Base-by-base conservation (phyloP, 2,888 invertebrate species). In the Noctua pronuba region DNA sequence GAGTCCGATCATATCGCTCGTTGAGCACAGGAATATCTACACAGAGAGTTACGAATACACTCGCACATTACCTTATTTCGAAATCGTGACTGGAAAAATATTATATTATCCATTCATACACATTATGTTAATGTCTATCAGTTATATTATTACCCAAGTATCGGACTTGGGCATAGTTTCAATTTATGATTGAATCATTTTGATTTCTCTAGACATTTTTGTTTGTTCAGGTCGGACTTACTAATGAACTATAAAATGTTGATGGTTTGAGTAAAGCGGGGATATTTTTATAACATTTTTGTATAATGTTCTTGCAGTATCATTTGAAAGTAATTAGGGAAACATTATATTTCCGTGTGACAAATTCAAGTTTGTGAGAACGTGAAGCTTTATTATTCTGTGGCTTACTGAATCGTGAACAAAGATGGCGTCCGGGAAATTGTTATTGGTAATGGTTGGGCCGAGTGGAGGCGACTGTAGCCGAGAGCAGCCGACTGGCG, bases 1-100 rank as follows among this genome's bases (percentile, higher is more conserved):
- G 96, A 91, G 95, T 94, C 95, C 93, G 96, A 96, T 96, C 93
- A 92, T 94, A 96, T 96, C 96, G 93, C 91, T 91, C 92, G 92
- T 86, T 89, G 91, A 86, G 91, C 92, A 90, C 92, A 91, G 91
- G 92, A 92, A 94, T 94, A 95, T 94, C 92, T 94, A 92, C 92
- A 90, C 92, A 89, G 90, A 91, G 93, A 94, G 91, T 92, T 93
- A 94, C 92, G 91, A 95, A 95, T 92, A 90, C 88, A 80, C 88
- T 90, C 87, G 91, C 92, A 93, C 92, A 93, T 92, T 93, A 92
- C 92, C 90, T 93, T 93, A 92, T 92, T 92, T 92, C 90, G 92
- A 91, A 93, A 93, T 91, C 92, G 91, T 93, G 93, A 93, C 92
- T 92, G 90, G 91, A 93, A 89, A 91, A 91, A 88, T 91, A 90